Base-by-base conservation (phyloP, 2,797 vertebrate genomes). In the Acanthurus lineatus region DNA sequence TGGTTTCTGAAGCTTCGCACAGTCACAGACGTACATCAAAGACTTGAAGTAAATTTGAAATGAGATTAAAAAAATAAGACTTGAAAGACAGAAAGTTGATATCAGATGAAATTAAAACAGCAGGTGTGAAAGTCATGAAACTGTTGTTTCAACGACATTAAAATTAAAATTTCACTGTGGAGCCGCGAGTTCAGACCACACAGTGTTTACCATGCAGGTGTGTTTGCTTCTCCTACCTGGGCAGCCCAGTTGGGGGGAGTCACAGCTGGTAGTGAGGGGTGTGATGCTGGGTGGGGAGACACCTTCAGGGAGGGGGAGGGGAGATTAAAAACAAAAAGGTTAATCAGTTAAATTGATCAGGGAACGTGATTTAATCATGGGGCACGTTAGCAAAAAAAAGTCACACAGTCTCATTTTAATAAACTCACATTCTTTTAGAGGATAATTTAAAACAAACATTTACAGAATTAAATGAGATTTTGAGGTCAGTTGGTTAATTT, bases 181-280 rank as follows among this genome's bases (percentile, higher is more conserved):
- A 40, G 40, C 10, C 9, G 40, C 3, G 40, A 8, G 40, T 8
- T 40, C 40, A 40, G 7, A 40, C 8, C 7, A 40, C 16, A 17
- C 17, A 17, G 17, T 51, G 19, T 51, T 19, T 51, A 45, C 12
- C 42, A 48, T 16, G 73, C 11, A 48, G 48, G 7, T 22, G 72
- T 9, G 73, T 79, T 65, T 19, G 1, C 42, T 73, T 64, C 47
- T 60, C 88, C 66, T 92, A 92, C 92, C 92, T 93, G 88, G 77
- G 80, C 89, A 92, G 86, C 83, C 90, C 77, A 74, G 81, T 75
- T 47, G 79, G 1, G 81, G 69, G 44, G 84, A 74, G 67, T 84
- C 77, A 64, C 92, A 93, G 87, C 71, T 88, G 85, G 84, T 64
- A 2, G 76, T 47, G 62, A 70, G 52, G 0, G 84, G 59, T 1